phyloP scores from a whole-genome alignment of 2,797 vertebrate species.

The Mus spretus region DNA sequence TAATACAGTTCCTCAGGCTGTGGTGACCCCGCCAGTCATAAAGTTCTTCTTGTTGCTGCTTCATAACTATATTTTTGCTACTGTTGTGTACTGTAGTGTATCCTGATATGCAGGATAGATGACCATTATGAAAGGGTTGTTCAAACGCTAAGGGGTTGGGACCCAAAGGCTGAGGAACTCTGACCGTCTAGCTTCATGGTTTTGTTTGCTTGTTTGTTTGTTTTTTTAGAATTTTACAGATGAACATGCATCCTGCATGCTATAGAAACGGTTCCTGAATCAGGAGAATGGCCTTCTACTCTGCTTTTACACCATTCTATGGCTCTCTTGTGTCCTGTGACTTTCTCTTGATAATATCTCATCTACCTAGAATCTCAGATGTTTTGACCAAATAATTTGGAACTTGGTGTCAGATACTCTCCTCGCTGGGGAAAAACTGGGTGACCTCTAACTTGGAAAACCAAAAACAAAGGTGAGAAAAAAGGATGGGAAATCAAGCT shows the following conservation, averaged over 20 bases:
- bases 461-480: neutral
- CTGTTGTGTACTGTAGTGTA: neutral
- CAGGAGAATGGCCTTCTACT: neutral
- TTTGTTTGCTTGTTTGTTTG: neutral
- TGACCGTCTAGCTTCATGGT: neutral
- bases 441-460: neutral
- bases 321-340: neutral
- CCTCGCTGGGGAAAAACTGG: neutral
- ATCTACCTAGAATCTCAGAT: neutral
- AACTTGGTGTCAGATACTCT: neutral
- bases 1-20: neutral
- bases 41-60: neutral
- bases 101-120: neutral
- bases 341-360: constrained; percentile 15
- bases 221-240: neutral
- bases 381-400: constrained; percentile 20
- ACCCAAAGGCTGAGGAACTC: neutral
- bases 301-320: neutral
- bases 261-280: neutral
- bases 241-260: neutral
- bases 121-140: neutral
- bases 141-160: neutral
- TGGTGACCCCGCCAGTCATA: neutral
- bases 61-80: neutral
- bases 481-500: neutral